A percentile compares a stretch with the other conserved stretches of the same genome.
phyloP scores from a whole-genome alignment of 1,140 invertebrate species.

The Drosophila ironensis region DNA sequence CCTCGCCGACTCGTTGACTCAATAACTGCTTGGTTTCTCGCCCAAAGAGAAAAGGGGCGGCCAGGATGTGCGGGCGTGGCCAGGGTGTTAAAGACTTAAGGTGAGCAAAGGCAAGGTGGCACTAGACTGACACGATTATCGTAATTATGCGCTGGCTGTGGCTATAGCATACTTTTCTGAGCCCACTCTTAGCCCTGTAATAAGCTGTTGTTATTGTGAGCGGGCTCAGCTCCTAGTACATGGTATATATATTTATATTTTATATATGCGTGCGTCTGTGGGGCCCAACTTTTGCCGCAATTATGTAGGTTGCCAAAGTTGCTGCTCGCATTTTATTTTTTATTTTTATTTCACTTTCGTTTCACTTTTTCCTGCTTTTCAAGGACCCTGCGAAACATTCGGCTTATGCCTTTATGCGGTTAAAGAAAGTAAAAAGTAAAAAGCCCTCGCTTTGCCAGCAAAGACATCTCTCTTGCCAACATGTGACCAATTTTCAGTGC shows the following conservation, averaged over 20 bases:
- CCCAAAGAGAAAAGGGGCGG: slow-evolving; percentile 18
- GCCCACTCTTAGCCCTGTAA: slow-evolving; percentile 53
- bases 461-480: slow-evolving; percentile 66
- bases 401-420: slow-evolving; percentile 46
- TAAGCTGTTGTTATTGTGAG: no score
- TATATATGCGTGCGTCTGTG: slow-evolving; percentile 29
- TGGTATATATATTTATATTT: no score
- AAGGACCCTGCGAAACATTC: slow-evolving; percentile 54
- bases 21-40: slow-evolving; percentile 59
- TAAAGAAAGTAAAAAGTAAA: slow-evolving; percentile 15
- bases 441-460: slow-evolving; percentile 18
- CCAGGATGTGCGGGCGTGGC: slow-evolving; percentile 20
- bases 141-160: slow-evolving; percentile 75
- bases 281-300: slow-evolving; percentile 68
- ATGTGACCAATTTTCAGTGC: slow-evolving; percentile 67
- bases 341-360: slow-evolving; percentile 43
- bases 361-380: slow-evolving; percentile 46
- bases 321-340: slow-evolving; percentile 42
- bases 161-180: slow-evolving; percentile 73
- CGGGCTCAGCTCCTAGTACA: no score
- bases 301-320: slow-evolving; percentile 77
- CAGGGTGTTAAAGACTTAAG: slow-evolving; percentile 18
- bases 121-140: slow-evolving; percentile 76
- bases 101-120: slow-evolving; percentile 30
- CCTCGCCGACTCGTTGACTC: slow-evolving; percentile 71